These are phyloP conservation scores for Erpetoichthys calabaricus DNA, from an alignment of 2,797 vertebrate species.

Conservation along the genomic window DNA sequence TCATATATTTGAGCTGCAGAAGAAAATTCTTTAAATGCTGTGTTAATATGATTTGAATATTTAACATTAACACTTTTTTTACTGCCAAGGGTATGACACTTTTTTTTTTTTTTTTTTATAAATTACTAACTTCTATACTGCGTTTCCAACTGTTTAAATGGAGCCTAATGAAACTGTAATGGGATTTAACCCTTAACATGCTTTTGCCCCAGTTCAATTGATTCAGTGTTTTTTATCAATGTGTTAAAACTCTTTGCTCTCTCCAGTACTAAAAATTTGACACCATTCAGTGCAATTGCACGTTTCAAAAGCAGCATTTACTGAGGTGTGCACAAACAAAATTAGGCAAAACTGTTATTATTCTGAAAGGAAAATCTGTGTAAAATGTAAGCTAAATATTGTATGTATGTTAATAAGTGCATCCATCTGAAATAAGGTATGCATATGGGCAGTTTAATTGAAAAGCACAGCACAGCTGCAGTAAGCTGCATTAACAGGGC, in stretches of 20 bases:
- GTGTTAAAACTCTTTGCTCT: no score
- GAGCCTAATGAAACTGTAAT: slow-evolving; percentile 1
- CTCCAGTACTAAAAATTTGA: no score
- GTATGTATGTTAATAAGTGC: no score
- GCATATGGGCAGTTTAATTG: slow-evolving; percentile 67
- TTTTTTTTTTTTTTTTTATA: not conserved
- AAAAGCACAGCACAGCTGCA: slow-evolving; percentile 64
- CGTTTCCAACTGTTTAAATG: not conserved
- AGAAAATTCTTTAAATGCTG: not conserved
- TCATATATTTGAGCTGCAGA: not conserved
- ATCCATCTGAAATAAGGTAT: slow-evolving; percentile 6
- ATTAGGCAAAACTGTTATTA: no score
- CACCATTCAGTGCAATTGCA: no score
- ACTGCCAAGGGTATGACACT: not conserved
- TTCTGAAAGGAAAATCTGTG: no score
- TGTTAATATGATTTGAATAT: slow-evolving; percentile 1
- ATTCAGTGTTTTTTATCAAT: no score
- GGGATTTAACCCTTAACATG: not conserved
- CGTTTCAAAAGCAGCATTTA: no score
- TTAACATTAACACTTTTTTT: not conserved
- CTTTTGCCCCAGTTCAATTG: no score
- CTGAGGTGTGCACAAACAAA: no score
- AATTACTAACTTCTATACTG: not conserved
- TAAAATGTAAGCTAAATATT: no score
- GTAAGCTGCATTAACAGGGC: slow-evolving; percentile 44